Percentiles rank a stretch among this genome's conserved stretches.
phyloP scores from a whole-genome alignment of 2,888 invertebrate species.

The Chymomyza caudatula region DNA sequence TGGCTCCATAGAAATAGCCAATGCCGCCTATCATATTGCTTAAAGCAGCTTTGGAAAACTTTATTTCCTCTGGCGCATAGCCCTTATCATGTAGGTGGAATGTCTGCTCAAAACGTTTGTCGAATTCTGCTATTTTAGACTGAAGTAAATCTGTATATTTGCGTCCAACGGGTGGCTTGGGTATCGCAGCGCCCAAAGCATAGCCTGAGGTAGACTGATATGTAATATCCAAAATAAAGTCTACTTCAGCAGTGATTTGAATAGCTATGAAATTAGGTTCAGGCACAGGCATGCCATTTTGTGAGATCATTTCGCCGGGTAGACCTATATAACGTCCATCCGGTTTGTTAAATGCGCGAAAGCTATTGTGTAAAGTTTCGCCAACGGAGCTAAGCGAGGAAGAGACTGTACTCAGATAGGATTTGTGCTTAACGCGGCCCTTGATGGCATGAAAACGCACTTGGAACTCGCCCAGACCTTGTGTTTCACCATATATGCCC shows the following conservation, averaged over 20 bases:
- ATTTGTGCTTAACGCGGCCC: constrained; percentile 84
- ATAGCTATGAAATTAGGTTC: constrained; percentile 87
- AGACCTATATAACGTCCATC: constrained; percentile 81
- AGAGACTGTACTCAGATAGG: constrained; percentile 85
- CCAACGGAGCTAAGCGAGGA: constrained; percentile 85
- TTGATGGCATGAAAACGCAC: constrained; percentile 74
- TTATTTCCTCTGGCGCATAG: constrained; percentile 82
- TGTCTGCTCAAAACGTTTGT: constrained; percentile 87
- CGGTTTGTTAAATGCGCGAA: constrained; percentile 81
- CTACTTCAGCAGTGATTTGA: constrained; percentile 87
- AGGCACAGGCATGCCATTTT: constrained; percentile 80
- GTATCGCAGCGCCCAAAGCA: constrained; percentile 77
- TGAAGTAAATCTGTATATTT: constrained; percentile 83
- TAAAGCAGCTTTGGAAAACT: constrained; percentile 89
- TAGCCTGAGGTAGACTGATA: constrained; percentile 87
- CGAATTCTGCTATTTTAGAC: constrained; percentile 83
- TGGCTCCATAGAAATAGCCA: constrained; percentile 94
- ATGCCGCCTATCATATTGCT: constrained; percentile 97
- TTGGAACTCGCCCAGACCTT: constrained; percentile 87
- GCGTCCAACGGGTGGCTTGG: constrained; percentile 80
- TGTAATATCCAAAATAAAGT: constrained; percentile 89
- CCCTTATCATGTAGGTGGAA: constrained; percentile 88
- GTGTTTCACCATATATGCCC: constrained; percentile 84
- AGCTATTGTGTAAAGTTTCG: constrained; percentile 86
- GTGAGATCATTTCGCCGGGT: constrained; percentile 81